These are phyloP conservation scores for Leptocoma aspasia DNA, from an alignment of 2,113 vertebrate genomes.

Conservation along the genomic window DNA sequence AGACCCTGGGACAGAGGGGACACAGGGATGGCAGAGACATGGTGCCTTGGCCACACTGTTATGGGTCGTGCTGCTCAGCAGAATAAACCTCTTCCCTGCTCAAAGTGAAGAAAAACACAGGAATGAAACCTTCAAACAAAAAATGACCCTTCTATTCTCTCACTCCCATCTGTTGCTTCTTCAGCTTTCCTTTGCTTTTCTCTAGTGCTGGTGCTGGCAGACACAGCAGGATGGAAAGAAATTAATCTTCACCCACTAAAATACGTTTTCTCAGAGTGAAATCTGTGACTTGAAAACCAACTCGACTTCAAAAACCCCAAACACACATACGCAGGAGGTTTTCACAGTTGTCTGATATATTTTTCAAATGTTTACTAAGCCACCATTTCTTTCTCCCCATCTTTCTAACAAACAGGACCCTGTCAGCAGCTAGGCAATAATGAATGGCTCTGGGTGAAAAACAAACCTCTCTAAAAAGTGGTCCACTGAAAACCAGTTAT, in stretches of 20 bases:
- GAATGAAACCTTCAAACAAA: background rate
- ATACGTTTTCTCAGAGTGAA: conserved; percentile 14
- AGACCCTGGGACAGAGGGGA: background rate
- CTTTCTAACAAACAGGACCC: background rate
- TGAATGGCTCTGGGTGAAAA: background rate
- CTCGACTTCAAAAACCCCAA: background rate
- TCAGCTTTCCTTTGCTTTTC: background rate
- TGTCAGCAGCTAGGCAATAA: background rate
- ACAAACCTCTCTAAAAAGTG: background rate
- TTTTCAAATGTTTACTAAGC: conserved; percentile 7
- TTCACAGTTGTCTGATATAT: conserved; percentile 2
- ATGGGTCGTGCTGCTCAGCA: background rate
- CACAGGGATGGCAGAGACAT: background rate
- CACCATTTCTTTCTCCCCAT: background rate
- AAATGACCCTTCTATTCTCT: conserved; percentile 1
- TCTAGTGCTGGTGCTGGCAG: background rate
- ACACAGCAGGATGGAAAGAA: background rate
- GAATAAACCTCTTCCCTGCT: background rate
- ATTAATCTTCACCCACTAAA: conserved; percentile 53
- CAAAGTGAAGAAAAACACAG: background rate
- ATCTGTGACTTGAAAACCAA: conserved; percentile 27
- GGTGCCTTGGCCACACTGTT: background rate
- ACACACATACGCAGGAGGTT: background rate
- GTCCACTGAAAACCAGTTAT: background rate
- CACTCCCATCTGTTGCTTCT: conserved; percentile 5